Conservation (phyloP, 2,113 vertebrate species). For the Thamnaconus septentrionalis region DNA sequence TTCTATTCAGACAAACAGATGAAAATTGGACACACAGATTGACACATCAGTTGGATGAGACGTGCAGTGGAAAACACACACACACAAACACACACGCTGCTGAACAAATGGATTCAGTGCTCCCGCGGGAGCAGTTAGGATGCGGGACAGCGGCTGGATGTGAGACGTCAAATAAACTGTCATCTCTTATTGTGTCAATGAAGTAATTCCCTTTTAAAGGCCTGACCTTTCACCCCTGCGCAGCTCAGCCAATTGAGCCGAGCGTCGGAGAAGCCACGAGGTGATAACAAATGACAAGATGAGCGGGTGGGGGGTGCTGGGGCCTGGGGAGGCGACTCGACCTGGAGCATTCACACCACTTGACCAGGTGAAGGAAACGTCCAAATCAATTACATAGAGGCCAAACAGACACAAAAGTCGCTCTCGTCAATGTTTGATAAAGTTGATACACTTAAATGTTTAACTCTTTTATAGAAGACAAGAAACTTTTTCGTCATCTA, state of each 20-base stretch:
- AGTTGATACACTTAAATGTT: background rate
- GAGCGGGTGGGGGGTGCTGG: background rate
- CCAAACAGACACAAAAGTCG: background rate
- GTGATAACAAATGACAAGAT: slow-evolving; percentile 63
- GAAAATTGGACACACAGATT: background rate
- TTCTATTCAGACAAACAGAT: background rate
- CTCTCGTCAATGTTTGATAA: background rate
- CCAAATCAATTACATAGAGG: slow-evolving; percentile 15
- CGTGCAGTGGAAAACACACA: slow-evolving; percentile 1
- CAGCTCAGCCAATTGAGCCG: slow-evolving; percentile 59
- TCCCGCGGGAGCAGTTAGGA: slow-evolving; percentile 71
- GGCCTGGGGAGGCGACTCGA: no score
- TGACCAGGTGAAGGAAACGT: slow-evolving; percentile 31
- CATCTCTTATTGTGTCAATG: slow-evolving; percentile 81
- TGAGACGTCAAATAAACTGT: slow-evolving; percentile 79
- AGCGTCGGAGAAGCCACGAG: slow-evolving; percentile 46
- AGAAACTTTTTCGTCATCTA: background rate
- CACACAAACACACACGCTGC: slow-evolving; percentile 4
- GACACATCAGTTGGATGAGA: background rate
- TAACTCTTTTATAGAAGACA: background rate
- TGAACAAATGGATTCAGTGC: slow-evolving; percentile 3
- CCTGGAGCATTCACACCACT: slow-evolving; percentile 12
- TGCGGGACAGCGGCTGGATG: slow-evolving; percentile 58
- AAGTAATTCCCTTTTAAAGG: slow-evolving; percentile 80
- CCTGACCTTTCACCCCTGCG: slow-evolving; percentile 67